Base-by-base conservation (phyloP, 1,140 invertebrate species). In the Drosophila orosa region DNA sequence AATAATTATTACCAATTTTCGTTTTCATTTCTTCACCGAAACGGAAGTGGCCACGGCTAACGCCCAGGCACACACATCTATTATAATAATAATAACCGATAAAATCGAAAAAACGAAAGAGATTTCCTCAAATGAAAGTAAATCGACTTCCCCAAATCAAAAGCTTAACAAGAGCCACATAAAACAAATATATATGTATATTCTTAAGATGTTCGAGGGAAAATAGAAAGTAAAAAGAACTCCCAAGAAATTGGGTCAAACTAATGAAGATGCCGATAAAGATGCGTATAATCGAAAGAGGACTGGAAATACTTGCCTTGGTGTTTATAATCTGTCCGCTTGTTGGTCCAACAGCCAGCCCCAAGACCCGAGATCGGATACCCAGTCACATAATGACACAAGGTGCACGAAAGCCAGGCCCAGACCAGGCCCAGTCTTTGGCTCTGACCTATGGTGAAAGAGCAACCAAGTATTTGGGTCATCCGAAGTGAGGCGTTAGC, bases 221-320 rank as follows among this genome's bases (percentile, higher is more conserved):
- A 89, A 89, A 90, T 74, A 89, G 85, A 90, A 89, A 90, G 80
- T 90, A 87, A 87, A 87, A 73, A 82, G 68, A 85, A 85, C 62
- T 17, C 42, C 40, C 47, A 47, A 50, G 61, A 48, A 78, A 84
- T 80, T 77, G 69, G 85, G 84, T 89, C 85, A 90, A 90, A 84
- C 65, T 73, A 90, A 89, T 89, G 85, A 84, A 87, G 73, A 80
- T 74, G 58, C 79, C 65, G 75, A 86, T 87, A 87, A 87, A 87
- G 79, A 67, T 67, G 66, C 79, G 58, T 61, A 83, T 89, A 80
- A 84, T 87, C 76, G 69, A 80, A 69, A 42, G 55, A 60, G 62
- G 65, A 72, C 68, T 72, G 68, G 68, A 72, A 72, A 72, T 71
- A 72, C 67, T 78, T 78, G 74, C 47, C 55, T 61, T 60, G 62